Conservation (phyloP, 2,113 vertebrate species). For the Sceloporus tristichus region DNA sequence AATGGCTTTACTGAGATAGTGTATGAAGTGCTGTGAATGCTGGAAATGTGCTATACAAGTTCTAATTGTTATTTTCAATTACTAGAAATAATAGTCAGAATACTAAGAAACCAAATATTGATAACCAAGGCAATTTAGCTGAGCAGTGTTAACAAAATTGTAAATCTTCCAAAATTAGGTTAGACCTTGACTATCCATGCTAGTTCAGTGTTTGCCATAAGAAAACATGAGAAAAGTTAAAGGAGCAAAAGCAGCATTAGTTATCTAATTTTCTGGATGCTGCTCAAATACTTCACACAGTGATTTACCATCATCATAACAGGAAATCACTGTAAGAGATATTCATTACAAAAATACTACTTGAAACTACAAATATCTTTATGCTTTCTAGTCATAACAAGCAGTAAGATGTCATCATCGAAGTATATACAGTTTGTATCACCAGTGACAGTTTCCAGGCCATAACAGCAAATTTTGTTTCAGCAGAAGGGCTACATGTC, state of each 20-base stretch:
- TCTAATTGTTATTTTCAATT: conserved; percentile 42
- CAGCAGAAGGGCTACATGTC: background rate
- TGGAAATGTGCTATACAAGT: background rate
- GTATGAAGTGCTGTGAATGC: conserved; percentile 12
- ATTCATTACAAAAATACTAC: conserved; percentile 11
- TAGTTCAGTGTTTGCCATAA: conserved; percentile 8
- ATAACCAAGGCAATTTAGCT: background rate
- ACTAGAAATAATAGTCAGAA: conserved; percentile 25
- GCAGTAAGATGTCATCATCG: background rate
- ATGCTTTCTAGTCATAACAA: conserved; percentile 1
- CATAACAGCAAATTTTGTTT: background rate
- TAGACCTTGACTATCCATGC: background rate
- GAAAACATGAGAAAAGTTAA: conserved; percentile 47
- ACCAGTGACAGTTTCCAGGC: background rate
- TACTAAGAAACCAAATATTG: conserved; percentile 22
- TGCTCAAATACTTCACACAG: background rate
- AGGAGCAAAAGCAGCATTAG: conserved; percentile 22
- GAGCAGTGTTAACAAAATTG: background rate
- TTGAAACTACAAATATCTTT: background rate
- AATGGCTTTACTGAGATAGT: conserved; percentile 20
- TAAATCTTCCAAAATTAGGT: background rate
- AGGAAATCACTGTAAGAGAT: background rate
- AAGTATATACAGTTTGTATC: background rate
- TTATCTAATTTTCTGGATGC: conserved; percentile 41
- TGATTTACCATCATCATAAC: conserved; percentile 1